Evolutionary conservation across 2,797 vertebrate genomes (phyloP).

Genomic region (Margarornis squamiger): DNA sequence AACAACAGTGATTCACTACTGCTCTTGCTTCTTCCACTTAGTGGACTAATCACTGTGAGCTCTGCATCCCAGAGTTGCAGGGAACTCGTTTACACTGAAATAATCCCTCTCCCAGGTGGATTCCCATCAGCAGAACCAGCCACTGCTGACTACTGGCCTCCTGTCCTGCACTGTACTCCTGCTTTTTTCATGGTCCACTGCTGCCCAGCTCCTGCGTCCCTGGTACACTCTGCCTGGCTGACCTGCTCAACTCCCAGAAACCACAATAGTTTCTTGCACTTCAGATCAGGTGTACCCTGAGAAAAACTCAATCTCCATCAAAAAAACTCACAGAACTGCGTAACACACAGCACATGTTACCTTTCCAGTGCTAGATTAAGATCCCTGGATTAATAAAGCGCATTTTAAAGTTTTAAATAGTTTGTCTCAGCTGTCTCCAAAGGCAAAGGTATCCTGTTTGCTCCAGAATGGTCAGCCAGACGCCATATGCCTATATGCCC

Average conservation of each 20-base stretch:
- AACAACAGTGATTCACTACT: neutral
- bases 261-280: neutral
- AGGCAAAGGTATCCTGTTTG: neutral
- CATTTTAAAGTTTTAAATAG: neutral
- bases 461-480: neutral
- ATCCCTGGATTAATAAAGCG: neutral
- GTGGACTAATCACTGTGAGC: neutral
- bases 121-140: neutral
- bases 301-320: neutral
- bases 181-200: neutral
- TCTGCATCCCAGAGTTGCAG: neutral
- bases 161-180: neutral
- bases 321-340: neutral
- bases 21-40: neutral
- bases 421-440: neutral
- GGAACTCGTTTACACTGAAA: neutral
- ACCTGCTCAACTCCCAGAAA: neutral
- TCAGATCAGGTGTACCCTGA: neutral
- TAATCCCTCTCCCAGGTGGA: neutral
- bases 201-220: neutral
- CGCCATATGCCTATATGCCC: neutral
- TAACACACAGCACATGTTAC: rapidly evolving
- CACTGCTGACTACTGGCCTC: neutral
- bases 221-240: neutral
- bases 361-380: neutral